Conservation (phyloP, 2,888 invertebrate species). For the Ophion ventricosus region DNA sequence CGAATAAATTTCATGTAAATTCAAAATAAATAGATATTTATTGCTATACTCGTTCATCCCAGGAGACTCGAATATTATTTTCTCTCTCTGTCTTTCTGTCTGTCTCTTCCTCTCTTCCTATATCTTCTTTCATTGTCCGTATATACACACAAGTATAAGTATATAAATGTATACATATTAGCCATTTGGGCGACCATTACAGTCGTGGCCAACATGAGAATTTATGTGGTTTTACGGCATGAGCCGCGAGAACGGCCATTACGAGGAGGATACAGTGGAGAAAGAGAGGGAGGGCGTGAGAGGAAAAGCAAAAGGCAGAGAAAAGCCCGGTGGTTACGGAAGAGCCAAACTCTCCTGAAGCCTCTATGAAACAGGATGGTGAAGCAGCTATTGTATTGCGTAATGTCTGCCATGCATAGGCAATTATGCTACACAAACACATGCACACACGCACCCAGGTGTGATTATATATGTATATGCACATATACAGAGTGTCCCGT, state of each 20-base stretch:
- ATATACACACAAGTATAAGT: neutral
- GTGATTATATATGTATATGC: neutral
- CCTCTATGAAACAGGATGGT: slow-evolving; percentile 22
- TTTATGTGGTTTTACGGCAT: slow-evolving; percentile 62
- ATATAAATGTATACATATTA: slow-evolving; percentile 10
- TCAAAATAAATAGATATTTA: neutral
- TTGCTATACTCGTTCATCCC: slow-evolving; percentile 10
- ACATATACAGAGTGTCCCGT: neutral
- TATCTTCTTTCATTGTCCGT: neutral
- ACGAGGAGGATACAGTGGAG: slow-evolving; percentile 28
- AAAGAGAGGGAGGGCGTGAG: slow-evolving; percentile 13
- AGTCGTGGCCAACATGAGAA: slow-evolving; percentile 61
- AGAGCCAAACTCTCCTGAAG: slow-evolving; percentile 46
- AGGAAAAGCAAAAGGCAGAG: neutral
- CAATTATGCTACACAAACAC: neutral
- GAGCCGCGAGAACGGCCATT: slow-evolving; percentile 52
- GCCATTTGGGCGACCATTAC: slow-evolving; percentile 40
- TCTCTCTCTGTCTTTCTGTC: neutral
- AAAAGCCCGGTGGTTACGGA: slow-evolving; percentile 12
- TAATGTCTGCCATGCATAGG: slow-evolving; percentile 7
- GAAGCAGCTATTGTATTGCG: slow-evolving; percentile 39
- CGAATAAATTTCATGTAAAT: neutral
- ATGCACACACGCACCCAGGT: slow-evolving; percentile 26
- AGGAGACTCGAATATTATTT: slow-evolving; percentile 16
- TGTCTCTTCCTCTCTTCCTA: neutral